phyloP scores from a whole-genome alignment of 2,888 invertebrate genomes.

The Epirrita christyi region DNA sequence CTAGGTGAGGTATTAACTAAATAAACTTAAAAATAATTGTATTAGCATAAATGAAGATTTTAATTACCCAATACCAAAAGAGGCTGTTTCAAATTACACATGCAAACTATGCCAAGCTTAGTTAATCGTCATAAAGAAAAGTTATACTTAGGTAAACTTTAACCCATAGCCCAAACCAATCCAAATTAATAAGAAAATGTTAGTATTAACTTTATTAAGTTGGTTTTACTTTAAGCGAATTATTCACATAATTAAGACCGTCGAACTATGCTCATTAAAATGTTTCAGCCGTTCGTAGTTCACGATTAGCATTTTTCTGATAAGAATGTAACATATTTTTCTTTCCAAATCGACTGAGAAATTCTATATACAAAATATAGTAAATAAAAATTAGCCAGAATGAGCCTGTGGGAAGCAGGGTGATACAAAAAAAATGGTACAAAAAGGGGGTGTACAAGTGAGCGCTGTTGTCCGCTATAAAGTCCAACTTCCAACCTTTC shows the following conservation, averaged over 20 bases:
- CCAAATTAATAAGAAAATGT: slow-evolving; percentile 6
- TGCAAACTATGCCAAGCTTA: slow-evolving; percentile 50
- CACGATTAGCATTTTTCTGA: neutral
- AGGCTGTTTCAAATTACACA: slow-evolving; percentile 84
- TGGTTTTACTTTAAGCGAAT: slow-evolving; percentile 4
- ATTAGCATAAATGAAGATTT: slow-evolving; percentile 29
- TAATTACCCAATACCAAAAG: slow-evolving; percentile 73
- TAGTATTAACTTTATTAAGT: slow-evolving; percentile 5
- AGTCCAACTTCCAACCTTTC: slow-evolving; percentile 93
- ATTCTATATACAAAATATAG: slow-evolving; percentile 18
- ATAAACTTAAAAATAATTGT: slow-evolving; percentile 13
- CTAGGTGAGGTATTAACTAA: slow-evolving; percentile 8
- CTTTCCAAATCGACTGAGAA: slow-evolving; percentile 1
- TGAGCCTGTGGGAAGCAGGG: slow-evolving; percentile 32
- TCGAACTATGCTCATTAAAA: slow-evolving; percentile 6
- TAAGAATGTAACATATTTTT: neutral
- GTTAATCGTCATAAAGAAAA: slow-evolving; percentile 29
- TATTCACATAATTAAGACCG: slow-evolving; percentile 19
- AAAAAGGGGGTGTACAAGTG: slow-evolving; percentile 55
- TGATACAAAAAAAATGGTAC: slow-evolving; percentile 21
- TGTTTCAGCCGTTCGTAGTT: slow-evolving; percentile 5
- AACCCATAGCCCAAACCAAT: slow-evolving; percentile 16
- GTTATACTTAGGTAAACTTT: neutral
- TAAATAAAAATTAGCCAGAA: slow-evolving; percentile 23
- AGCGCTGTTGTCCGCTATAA: slow-evolving; percentile 60